Percentiles rank a stretch among this genome's conserved stretches.
phyloP scores from a whole-genome alignment of 1,140 invertebrate species.

The Pomacea maculata region DNA sequence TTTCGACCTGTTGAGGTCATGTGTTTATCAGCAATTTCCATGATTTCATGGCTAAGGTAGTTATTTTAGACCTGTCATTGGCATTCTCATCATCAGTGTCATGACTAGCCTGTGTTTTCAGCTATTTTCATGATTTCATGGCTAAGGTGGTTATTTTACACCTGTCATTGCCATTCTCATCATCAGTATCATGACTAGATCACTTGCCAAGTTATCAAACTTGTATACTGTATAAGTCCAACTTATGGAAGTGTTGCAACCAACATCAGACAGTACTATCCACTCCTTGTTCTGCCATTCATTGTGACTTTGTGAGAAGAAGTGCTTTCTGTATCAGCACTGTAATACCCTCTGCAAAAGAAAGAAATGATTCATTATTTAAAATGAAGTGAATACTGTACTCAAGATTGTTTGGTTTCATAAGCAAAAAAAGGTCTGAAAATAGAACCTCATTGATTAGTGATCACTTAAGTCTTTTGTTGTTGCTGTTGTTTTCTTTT shows the following conservation, averaged over 20 bases:
- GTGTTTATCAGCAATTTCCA: not conserved
- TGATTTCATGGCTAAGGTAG: not conserved
- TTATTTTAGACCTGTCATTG: not conserved
- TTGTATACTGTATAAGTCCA: not conserved
- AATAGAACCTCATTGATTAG: too few relatives aligned
- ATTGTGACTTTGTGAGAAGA: slow-evolving; percentile 11
- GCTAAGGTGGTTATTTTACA: not conserved
- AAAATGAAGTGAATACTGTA: not conserved
- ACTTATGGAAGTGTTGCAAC: not conserved
- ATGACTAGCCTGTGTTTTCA: not conserved
- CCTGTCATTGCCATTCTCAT: not conserved
- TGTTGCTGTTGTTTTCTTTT: not conserved
- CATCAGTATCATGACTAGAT: not conserved
- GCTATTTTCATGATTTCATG: not conserved
- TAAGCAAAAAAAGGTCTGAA: too few relatives aligned
- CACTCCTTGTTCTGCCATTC: not conserved
- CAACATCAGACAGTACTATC: too few relatives aligned
- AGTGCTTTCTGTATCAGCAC: slow-evolving; percentile 15
- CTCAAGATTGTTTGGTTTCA: too few relatives aligned
- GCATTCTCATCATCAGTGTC: not conserved
- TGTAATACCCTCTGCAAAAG: slow-evolving; percentile 20
- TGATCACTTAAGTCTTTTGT: not conserved
- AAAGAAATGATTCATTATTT: not conserved
- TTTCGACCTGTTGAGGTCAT: not conserved
- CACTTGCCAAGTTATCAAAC: not conserved